A percentile compares a stretch with the other conserved stretches of the same genome.
Conservation (phyloP, 2,888 invertebrate species). For the Thera obeliscata region DNA sequence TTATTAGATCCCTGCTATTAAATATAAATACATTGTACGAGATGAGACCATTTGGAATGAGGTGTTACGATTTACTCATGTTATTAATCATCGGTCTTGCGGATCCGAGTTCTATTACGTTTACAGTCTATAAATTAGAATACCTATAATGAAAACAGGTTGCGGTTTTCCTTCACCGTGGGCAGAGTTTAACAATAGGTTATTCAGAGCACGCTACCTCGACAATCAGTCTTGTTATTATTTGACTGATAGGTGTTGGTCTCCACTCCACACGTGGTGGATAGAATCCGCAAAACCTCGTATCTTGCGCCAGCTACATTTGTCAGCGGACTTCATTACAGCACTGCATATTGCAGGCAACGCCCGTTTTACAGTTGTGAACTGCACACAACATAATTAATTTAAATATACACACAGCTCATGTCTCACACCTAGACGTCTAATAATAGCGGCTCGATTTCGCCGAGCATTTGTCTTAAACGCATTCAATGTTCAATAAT, state of each 20-base stretch:
- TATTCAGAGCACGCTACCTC: slow-evolving; percentile 2
- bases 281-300: slow-evolving; percentile 15
- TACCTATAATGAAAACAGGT: slow-evolving; percentile 14
- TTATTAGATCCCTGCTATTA: slow-evolving; percentile 28
- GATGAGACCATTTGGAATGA: slow-evolving; percentile 13
- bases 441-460: slow-evolving; percentile 47
- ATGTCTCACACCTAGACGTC: slow-evolving; percentile 46
- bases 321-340: slow-evolving; percentile 33
- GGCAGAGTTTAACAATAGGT: background rate
- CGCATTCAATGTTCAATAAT: slow-evolving; percentile 35
- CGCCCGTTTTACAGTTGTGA: slow-evolving; percentile 33
- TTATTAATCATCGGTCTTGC: slow-evolving; percentile 13
- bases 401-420: slow-evolving; percentile 47
- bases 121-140: slow-evolving; percentile 9
- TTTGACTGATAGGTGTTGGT: background rate
- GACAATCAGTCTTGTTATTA: background rate
- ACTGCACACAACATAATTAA: slow-evolving; percentile 46
- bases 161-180: slow-evolving; percentile 38
- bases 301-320: slow-evolving; percentile 31
- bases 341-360: slow-evolving; percentile 32
- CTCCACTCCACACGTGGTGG: slow-evolving; percentile 10
- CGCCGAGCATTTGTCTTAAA: slow-evolving; percentile 39
- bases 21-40: slow-evolving; percentile 16
- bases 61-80: slow-evolving; percentile 24
- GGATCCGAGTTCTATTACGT: background rate